A percentile compares a stretch with the other conserved stretches of the same genome.
Evolutionary conservation across 1,140 invertebrate species (phyloP).

Genomic region (Argopecten irradians): DNA sequence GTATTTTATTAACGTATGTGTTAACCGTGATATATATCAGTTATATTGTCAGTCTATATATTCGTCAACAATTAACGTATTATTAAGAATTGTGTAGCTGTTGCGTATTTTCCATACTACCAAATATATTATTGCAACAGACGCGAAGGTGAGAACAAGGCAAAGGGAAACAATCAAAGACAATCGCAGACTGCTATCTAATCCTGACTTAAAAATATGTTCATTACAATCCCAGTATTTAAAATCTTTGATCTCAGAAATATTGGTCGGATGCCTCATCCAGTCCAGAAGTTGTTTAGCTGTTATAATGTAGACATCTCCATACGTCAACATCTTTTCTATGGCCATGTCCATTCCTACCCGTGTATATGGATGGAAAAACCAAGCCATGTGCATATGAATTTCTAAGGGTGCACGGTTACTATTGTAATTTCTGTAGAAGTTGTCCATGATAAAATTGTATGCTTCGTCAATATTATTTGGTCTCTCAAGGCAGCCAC

Average conservation of each 20-base stretch:
- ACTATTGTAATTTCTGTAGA: constrained; percentile 58
- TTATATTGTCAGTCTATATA: neutral
- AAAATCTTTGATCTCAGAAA: constrained; percentile 33
- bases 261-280: constrained; percentile 44
- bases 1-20: too few species aligned
- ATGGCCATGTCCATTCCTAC: constrained; percentile 60
- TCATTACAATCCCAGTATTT: constrained; percentile 31
- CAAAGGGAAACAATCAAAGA: neutral
- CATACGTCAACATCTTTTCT: constrained; percentile 43
- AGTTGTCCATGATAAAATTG: constrained; percentile 64
- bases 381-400: constrained; percentile 68
- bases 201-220: neutral
- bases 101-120: neutral
- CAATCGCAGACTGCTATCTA: too few species aligned
- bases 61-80: neutral
- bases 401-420: constrained; percentile 67
- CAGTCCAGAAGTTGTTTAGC: constrained; percentile 45
- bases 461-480: constrained; percentile 50
- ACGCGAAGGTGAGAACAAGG: neutral
- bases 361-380: constrained; percentile 44
- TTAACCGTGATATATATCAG: too few species aligned
- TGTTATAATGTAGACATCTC: constrained; percentile 56
- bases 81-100: neutral
- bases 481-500: constrained; percentile 52
- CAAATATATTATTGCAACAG: neutral